Evolutionary conservation across 2,797 vertebrate species (phyloP).

Genomic region (Orestias chungarensis): DNA sequence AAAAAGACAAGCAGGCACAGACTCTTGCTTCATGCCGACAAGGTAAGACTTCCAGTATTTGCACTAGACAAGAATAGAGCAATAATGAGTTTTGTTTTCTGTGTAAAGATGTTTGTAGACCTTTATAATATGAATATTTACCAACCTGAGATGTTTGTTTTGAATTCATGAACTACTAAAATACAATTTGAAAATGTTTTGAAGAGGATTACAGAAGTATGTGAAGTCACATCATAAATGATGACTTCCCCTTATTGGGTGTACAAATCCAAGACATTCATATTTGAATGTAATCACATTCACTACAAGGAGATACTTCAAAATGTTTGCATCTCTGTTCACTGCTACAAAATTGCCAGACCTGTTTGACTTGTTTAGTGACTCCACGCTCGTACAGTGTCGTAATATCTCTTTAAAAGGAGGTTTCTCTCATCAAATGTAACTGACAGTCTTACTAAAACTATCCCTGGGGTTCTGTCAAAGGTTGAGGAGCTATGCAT

Average conservation of each 20-base stretch:
- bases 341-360: background rate
- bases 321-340: background rate
- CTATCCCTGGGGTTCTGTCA: conserved; percentile 9
- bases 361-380: conserved; percentile 37
- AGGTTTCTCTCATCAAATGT: background rate
- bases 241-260: background rate
- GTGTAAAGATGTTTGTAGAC: background rate
- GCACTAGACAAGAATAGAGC: background rate
- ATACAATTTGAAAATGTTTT: background rate
- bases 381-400: conserved; percentile 1
- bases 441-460: background rate
- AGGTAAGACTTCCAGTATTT: conserved; percentile 50
- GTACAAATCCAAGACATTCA: background rate
- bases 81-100: background rate
- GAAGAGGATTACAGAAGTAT: background rate
- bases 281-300: background rate
- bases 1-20: background rate
- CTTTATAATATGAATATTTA: background rate
- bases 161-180: background rate
- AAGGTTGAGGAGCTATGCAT: conserved; percentile 51
- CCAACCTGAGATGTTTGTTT: background rate
- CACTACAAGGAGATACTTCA: background rate
- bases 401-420: background rate
- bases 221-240: background rate
- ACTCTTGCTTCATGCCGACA: conserved; percentile 8